Percentiles rank a stretch among this genome's conserved stretches.
Evolutionary conservation across 2,113 vertebrate genomes (phyloP).

Genomic region (Dasyprocta punctata): DNA sequence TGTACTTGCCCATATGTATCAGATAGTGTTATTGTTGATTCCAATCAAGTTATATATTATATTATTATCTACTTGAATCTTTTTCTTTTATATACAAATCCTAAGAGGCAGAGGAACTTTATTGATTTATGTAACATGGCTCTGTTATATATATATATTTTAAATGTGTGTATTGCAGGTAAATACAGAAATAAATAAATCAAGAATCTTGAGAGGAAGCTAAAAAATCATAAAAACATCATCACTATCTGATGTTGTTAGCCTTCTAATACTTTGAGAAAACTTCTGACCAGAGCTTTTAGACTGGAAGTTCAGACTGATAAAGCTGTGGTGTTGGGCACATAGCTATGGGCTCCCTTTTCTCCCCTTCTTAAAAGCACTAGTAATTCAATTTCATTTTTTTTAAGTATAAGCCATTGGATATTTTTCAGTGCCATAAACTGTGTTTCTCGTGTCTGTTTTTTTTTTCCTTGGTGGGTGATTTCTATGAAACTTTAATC

Average conservation of each 20-base stretch:
- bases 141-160: constrained; percentile 10
- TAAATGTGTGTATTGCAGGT: neutral
- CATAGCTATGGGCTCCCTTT: neutral
- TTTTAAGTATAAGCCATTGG: neutral
- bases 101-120: neutral
- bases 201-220: neutral
- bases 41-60: neutral
- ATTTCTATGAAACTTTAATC: constrained; percentile 13
- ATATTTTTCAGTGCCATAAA: neutral
- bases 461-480: neutral
- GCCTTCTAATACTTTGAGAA: neutral
- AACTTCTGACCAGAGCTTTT: constrained; percentile 23
- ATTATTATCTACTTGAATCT: neutral
- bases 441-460: neutral
- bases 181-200: neutral
- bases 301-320: neutral
- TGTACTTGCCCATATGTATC: neutral
- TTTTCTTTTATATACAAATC: neutral
- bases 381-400: neutral
- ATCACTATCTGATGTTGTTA: neutral
- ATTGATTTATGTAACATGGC: neutral
- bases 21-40: neutral
- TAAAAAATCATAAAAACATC: neutral
- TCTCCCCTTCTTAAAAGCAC: neutral
- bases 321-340: neutral